Evolutionary conservation across 2,888 invertebrate species (phyloP).

Genomic region (Norana najaformis): DNA sequence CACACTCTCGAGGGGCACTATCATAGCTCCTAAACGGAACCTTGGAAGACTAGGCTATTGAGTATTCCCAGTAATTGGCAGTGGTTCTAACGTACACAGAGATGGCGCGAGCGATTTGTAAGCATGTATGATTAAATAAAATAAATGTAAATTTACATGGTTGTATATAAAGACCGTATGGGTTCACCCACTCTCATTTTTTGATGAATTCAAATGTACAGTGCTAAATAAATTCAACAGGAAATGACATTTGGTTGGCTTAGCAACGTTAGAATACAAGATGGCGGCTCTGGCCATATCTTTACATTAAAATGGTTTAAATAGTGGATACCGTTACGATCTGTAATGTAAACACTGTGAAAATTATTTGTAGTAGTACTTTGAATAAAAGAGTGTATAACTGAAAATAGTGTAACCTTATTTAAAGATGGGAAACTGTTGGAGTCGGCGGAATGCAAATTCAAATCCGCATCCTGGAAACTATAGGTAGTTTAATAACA

Average conservation of each 20-base stretch:
- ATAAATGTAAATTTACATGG: too few relatives aligned
- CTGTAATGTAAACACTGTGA: not conserved
- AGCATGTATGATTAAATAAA: too few relatives aligned
- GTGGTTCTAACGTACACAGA: too few relatives aligned
- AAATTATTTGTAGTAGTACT: not conserved
- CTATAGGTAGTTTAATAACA: not conserved
- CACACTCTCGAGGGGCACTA: too few relatives aligned
- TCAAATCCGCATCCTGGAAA: not conserved
- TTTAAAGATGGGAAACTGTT: conserved; percentile 13
- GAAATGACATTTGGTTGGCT: not conserved
- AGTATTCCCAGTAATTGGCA: too few relatives aligned
- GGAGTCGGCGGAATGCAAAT: not conserved
- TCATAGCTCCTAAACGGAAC: too few relatives aligned
- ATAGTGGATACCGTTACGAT: not conserved
- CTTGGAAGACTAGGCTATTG: too few relatives aligned
- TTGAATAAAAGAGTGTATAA: not conserved
- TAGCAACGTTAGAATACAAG: not conserved
- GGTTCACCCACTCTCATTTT: too few relatives aligned
- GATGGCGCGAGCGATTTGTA: too few relatives aligned
- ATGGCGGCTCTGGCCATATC: not conserved
- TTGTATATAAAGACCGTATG: too few relatives aligned
- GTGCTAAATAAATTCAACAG: not conserved
- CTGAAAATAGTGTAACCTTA: not conserved
- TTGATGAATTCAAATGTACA: too few relatives aligned
- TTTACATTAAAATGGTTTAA: not conserved